Base-by-base conservation (phyloP, 1,140 invertebrate genomes). In the Hypothenemus hampei region DNA sequence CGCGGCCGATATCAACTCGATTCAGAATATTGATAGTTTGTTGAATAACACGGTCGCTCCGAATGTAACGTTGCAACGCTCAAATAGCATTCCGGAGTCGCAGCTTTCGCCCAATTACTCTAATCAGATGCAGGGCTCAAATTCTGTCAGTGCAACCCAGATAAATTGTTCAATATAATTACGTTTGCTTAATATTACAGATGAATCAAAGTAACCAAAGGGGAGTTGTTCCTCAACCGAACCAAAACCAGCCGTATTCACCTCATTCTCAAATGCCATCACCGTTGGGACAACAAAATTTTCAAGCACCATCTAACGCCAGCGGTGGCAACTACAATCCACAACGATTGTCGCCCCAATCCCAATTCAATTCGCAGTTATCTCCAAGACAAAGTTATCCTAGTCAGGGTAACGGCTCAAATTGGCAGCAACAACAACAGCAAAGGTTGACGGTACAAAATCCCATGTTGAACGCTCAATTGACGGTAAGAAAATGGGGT, bases 31-130 rank as follows among this genome's bases (percentile, higher is more conserved):
- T 58, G 82, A 84, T 68, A 86, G 81, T 50, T 73, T 91, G 60
- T 74, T 91, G 57, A 90, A 89, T 67, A 85, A 82, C 64, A 82
- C 82, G n/a, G 85, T 87, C 54, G 86, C 87, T 16, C 88, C 69
- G 84, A 91, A 91, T 72, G 87, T 91, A 6, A 83, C 87, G 20
- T 71, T 78, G 22, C 73, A 86, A 75, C 76, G 84, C 56, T 82
- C 78, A 20, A 65, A 78, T 22, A 86, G 79, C 72, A 77, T 85
- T 59, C 77, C 83, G 60, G 85, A 87, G 69, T 80, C 84, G 16
- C 84, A 87, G 72, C 75, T 85, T 26, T 85, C 83, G 61, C 83
- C 83, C 22, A 77, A 76, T 65, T 86, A 81, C 47, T 49, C 54
- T 19, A 47, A 43, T 10, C 63, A 68, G 55, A 36, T 63, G 29